These are phyloP conservation scores for Palaemon carinicauda DNA, from an alignment of 1,140 invertebrate genomes.

Conservation along the genomic window DNA sequence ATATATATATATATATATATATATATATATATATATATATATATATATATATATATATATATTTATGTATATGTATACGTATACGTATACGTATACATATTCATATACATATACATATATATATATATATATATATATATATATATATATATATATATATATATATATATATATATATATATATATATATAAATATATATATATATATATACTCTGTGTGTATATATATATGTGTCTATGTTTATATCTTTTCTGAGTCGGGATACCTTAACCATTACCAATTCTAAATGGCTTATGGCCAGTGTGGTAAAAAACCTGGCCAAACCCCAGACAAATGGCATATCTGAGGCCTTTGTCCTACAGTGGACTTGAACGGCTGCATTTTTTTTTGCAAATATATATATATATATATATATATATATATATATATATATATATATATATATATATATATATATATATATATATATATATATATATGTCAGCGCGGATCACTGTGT, in stretches of 20 bases:
- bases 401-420: conserved; percentile 3
- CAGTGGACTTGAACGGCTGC: too few relatives aligned
- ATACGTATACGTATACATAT: too few relatives aligned
- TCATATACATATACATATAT: too few relatives aligned
- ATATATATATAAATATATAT: neutral
- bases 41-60: too few relatives aligned
- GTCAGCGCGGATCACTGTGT: too few relatives aligned
- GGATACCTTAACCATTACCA: neutral
- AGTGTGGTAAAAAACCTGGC: too few relatives aligned
- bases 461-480: neutral
- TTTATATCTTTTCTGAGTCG: neutral
- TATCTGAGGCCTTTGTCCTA: too few relatives aligned
- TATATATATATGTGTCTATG: neutral
- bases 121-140: neutral
- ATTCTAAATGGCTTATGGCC: too few relatives aligned
- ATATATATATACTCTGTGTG: neutral
- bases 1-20: too few relatives aligned
- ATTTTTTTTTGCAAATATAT: neutral
- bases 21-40: too few relatives aligned
- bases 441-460: neutral
- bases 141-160: neutral
- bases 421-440: neutral
- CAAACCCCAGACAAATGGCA: too few relatives aligned
- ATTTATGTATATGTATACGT: neutral
- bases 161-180: neutral